Base-by-base conservation (phyloP, 2,113 vertebrate species). In the Phrynocephalus versicolor region DNA sequence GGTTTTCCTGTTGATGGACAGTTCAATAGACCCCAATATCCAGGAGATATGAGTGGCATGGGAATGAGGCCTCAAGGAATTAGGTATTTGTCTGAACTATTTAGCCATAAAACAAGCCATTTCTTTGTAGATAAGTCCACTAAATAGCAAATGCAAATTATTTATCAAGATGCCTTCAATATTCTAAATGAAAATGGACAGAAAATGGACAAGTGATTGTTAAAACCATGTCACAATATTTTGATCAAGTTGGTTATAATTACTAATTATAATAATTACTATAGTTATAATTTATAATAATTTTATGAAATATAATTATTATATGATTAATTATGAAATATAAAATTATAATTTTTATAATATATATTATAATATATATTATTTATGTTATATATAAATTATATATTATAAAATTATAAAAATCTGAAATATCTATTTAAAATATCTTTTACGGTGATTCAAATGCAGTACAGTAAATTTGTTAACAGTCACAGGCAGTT, bases 41-140 rank as follows among this genome's bases (percentile, higher is more conserved):
- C 97, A 88, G 96, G 94, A 10, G 97, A 97, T 51, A 85, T 97
- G 79, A 88, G 87, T 51, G 88, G 96, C 90, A 94, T 97, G 94
- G 95, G 95, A 1, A 95, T 98, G 92, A 96, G 97, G 88, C 96
- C 96, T 69, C 97, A 97, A 2, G 96, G 94, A 35, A 91, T 96
- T 41, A 98, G 98, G 98, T 99, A 87, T 92, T 6, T 6, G 45
- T 51, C 45, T 51, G 5, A 10, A 51, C 7, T 64, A 64, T 27
- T 70, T 81, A 55, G 75, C 84, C 9, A 7, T 41, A 21, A 39
- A 3, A 0, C 10, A 51, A 51, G 45, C 45, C 45, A 51, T 10
- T 6, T 51, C 10, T 51, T 6, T 10, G 10, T 51, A 10, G n/a
- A n/a, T n/a, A 51, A 51, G 45, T 51, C 45, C 5, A 10, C 45